Conservation (phyloP, 2,888 invertebrate genomes). For the Tiphia femorata region DNA sequence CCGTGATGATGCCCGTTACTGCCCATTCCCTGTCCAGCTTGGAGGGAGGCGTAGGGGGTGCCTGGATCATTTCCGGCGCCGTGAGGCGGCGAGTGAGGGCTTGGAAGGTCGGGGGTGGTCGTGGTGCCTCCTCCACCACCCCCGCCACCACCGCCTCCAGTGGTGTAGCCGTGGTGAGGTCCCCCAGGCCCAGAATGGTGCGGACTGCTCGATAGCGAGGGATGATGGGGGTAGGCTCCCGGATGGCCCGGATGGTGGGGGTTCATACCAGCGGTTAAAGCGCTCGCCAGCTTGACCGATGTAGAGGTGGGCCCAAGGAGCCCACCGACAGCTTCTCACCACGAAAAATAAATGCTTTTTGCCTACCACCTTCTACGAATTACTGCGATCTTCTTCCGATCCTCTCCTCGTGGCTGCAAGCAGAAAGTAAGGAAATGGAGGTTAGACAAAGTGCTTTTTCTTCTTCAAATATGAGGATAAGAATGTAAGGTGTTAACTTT, state of each 20-base stretch:
- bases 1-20: conserved; percentile 65
- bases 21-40: conserved; percentile 60
- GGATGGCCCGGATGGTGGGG: conserved; percentile 80
- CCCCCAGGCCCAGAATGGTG: conserved; percentile 65
- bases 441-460: too few species aligned
- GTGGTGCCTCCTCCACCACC: conserved; percentile 60
- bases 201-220: conserved; percentile 70
- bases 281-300: conserved; percentile 89
- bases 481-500: too few species aligned
- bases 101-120: conserved; percentile 67
- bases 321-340: conserved; percentile 63
- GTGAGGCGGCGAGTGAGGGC: conserved; percentile 65
- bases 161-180: conserved; percentile 66
- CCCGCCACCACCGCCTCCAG: conserved; percentile 54
- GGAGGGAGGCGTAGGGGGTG: conserved; percentile 49
- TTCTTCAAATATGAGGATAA: too few species aligned
- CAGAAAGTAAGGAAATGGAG: too few species aligned
- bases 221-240: conserved; percentile 70
- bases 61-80: conserved; percentile 58
- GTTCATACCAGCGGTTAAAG: conserved; percentile 88
- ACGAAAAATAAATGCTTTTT: conserved; percentile 35
- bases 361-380: background rate
- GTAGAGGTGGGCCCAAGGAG: conserved; percentile 67
- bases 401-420: too few species aligned
- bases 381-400: too few species aligned